Percentiles rank a stretch among this genome's conserved stretches.
Conservation (phyloP, 2,797 vertebrate species). For the Cossypha niveicapilla region DNA sequence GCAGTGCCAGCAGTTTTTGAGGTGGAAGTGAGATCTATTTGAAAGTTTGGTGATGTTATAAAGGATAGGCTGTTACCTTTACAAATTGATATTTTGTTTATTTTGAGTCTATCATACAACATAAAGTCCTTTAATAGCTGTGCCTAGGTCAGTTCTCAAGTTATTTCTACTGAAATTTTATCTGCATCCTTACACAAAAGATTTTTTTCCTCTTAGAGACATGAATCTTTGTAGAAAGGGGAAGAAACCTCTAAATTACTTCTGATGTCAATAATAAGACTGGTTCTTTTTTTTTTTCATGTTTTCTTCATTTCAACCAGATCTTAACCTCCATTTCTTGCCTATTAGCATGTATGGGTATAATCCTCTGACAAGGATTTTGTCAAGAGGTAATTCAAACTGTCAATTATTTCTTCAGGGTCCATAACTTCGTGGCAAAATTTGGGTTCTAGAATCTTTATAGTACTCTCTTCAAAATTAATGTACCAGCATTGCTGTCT, state of each 20-base stretch:
- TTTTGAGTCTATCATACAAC: background rate
- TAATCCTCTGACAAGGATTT: background rate
- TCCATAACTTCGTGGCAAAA: slow-evolving; percentile 44
- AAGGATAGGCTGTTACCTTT: background rate
- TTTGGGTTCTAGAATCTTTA: slow-evolving; percentile 56
- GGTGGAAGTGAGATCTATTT: background rate
- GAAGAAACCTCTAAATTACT: background rate
- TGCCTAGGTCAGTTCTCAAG: background rate
- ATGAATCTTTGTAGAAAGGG: slow-evolving; percentile 1
- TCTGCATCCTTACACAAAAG: background rate
- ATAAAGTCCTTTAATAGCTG: background rate
- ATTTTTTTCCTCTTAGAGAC: background rate
- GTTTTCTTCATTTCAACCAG: background rate
- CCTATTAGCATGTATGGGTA: background rate
- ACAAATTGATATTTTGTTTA: background rate
- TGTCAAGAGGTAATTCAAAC: background rate
- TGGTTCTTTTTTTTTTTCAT: background rate
- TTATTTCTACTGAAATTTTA: slow-evolving; percentile 25
- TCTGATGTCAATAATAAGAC: slow-evolving; percentile 10
- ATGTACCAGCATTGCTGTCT: slow-evolving; percentile 29
- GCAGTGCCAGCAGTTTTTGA: background rate
- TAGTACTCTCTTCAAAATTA: slow-evolving; percentile 32
- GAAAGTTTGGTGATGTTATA: background rate
- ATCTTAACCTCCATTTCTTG: background rate
- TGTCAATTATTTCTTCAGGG: background rate